Evolutionary conservation across 2,797 vertebrate species (phyloP), one percentile per base, ranked within the genome.

Genomic region (Cryptoprocta ferox): DNA sequence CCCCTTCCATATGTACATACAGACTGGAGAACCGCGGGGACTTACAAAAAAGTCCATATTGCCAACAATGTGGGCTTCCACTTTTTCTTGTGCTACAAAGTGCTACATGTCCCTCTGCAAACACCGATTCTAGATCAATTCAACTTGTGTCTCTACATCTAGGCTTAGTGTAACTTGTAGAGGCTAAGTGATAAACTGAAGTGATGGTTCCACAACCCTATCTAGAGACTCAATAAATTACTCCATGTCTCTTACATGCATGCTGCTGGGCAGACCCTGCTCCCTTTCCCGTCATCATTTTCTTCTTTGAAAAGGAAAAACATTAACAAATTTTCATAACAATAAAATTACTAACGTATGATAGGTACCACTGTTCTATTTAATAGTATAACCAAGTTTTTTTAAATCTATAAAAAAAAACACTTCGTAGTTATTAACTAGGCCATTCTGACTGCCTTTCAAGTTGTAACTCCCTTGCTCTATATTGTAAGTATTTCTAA

Each of bases 241-340:
- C 18, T 71, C 16, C 28, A 68, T 19, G 48, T 84, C 26, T 95
- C 79, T 70, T 53, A 92, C 1, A 56, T 30, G 53, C 14, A 37
- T 30, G 28, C 14, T 19, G n/a, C 63, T 65, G 50, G 39, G 16
- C 19, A 97, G 78, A 94, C 16, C 21, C 37, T 93, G 59, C 2
- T 93, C 63, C 30, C 32, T 81, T 70, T 94, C 28, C 83, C 9
- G 35, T 84, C 35, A 91, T 53, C 28, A 93, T 91, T 48, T 76
- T 93, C 35, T 84, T 68, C 65, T 95, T 94, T 71, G 14, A 45
- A 97, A 93, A 82, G 37, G 32, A 97, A 42, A 85, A 91, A 95
- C 89, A 76, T 59, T 65, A 96, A 96, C 9, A 35, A 91, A 70
- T 76, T 84, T 35, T 24, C 39, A 28, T 66, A 89, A 89, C 16